phyloP scores from a whole-genome alignment of 2,113 vertebrate species.

The Bujurquina vittata region DNA sequence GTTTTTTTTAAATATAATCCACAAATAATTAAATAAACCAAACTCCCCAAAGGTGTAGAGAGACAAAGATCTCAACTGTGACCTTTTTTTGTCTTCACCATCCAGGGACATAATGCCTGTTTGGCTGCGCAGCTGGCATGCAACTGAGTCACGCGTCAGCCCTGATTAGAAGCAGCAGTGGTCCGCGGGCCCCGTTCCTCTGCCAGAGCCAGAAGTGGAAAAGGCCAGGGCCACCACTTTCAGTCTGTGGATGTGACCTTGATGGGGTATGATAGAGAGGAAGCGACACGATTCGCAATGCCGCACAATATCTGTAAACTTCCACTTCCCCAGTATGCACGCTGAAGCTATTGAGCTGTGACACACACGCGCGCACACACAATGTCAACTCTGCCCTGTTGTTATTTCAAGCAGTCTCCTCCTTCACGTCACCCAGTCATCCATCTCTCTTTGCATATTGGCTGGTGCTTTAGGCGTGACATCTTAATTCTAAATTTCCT shows the following conservation, averaged over 20 bases:
- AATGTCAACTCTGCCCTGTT: slow-evolving; percentile 58
- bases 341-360: slow-evolving; percentile 65
- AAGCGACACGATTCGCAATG: slow-evolving; percentile 74
- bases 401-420: slow-evolving; percentile 63
- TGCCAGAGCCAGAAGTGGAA: slow-evolving; percentile 77
- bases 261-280: slow-evolving; percentile 78
- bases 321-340: slow-evolving; percentile 56
- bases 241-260: slow-evolving; percentile 81
- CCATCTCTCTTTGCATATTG: slow-evolving; percentile 55
- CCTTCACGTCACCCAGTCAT: slow-evolving; percentile 61
- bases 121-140: slow-evolving; percentile 78
- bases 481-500: slow-evolving; percentile 39
- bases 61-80: slow-evolving; percentile 73
- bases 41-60: slow-evolving; percentile 64
- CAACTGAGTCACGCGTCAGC: slow-evolving; percentile 84
- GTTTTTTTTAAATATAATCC: slow-evolving; percentile 46
- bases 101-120: slow-evolving; percentile 78
- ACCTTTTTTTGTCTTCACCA: slow-evolving; percentile 78
- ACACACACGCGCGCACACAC: slow-evolving; percentile 42
- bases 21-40: slow-evolving; percentile 57
- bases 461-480: slow-evolving; percentile 44
- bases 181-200: slow-evolving; percentile 75
- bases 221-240: slow-evolving; percentile 77
- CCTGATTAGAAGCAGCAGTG: slow-evolving; percentile 82
- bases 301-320: slow-evolving; percentile 79